Evolutionary conservation across 2,888 invertebrate species (phyloP), one percentile per base, ranked within the genome.

Genomic region (Eupithecia abbreviata): DNA sequence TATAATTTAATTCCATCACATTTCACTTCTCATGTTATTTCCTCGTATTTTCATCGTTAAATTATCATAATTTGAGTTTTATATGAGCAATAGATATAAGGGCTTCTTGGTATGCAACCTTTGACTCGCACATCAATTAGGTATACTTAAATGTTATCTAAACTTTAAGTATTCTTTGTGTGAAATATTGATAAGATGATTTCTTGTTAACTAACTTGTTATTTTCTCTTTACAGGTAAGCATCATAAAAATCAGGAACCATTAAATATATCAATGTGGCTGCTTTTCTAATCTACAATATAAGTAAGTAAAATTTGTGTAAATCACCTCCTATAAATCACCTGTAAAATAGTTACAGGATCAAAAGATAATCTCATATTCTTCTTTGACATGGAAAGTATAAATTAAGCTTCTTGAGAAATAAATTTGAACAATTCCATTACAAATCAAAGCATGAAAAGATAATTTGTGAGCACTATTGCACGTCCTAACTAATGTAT

Each of bases 191-290:
- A 55, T 55, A 18, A 51, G 1, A 18, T 76, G 65, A 75, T 76
- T 70, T 76, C 66, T 62, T 77, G 73, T 74, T 79, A 73, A 71
- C 72, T 82, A 76, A 81, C 77, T 77, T 71, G 67, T 68, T 79
- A 62, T 86, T 87, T 86, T 86, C 84, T 87, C 79, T 87, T 89
- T 85, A 51, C 89, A 89, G 89, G 89, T 89, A 89, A 89, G 87
- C 75, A 80, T 67, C 4, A 30, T 73, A 15, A 9, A 30, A 47
- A 51, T 43, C 30, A 13, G 2, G 9, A 62, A 47, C n/a, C 10
- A 41, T 18, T 72, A 47, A 43, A 45, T 45, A 18, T n/a, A 42
- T 66, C 7, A 66, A 42, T 42, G 66, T 15, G 65, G 42, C 65
- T 66, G 6, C 18, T 15, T 66, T 13, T 66, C 13, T 66, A 66